Evolutionary conservation across 2,888 invertebrate species (phyloP).

Genomic region (Meta bourneti): DNA sequence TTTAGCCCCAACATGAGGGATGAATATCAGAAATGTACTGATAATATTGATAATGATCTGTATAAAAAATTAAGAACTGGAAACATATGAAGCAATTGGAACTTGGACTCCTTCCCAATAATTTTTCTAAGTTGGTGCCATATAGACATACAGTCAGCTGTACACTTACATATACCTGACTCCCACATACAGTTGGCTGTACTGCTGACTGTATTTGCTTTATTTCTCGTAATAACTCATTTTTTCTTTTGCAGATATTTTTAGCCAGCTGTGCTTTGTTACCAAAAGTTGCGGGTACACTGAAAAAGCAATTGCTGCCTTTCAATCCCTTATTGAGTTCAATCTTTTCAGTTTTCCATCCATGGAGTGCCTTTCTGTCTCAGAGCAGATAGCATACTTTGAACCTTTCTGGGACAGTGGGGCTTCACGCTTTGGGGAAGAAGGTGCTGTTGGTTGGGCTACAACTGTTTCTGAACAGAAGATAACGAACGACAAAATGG

Average conservation of each 20-base stretch:
- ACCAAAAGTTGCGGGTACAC: conserved; percentile 80
- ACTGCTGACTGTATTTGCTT: too few species aligned
- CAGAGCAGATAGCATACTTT: conserved; percentile 79
- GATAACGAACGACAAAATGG: conserved; percentile 38
- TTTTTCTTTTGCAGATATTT: conserved; percentile 79
- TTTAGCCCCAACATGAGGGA: too few species aligned
- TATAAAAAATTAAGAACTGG: too few species aligned
- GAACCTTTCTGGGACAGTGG: conserved; percentile 82
- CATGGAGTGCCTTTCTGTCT: conserved; percentile 75
- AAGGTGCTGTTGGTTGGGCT: conserved; percentile 80
- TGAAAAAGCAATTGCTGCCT: conserved; percentile 81
- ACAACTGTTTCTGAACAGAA: conserved; percentile 78
- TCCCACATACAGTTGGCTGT: too few species aligned
- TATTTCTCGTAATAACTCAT: too few species aligned
- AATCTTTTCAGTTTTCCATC: conserved; percentile 80
- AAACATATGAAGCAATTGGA: too few species aligned
- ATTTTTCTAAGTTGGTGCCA: too few species aligned
- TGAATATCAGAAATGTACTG: too few species aligned
- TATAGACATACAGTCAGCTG: too few species aligned
- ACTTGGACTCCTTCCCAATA: too few species aligned
- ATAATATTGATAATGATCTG: too few species aligned
- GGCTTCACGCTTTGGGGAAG: conserved; percentile 81
- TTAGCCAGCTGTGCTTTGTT: conserved; percentile 80
- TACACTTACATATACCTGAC: too few species aligned
- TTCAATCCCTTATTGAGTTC: conserved; percentile 82